Conservation (phyloP, 2,888 invertebrate genomes). For the Cerastoderma edule region DNA sequence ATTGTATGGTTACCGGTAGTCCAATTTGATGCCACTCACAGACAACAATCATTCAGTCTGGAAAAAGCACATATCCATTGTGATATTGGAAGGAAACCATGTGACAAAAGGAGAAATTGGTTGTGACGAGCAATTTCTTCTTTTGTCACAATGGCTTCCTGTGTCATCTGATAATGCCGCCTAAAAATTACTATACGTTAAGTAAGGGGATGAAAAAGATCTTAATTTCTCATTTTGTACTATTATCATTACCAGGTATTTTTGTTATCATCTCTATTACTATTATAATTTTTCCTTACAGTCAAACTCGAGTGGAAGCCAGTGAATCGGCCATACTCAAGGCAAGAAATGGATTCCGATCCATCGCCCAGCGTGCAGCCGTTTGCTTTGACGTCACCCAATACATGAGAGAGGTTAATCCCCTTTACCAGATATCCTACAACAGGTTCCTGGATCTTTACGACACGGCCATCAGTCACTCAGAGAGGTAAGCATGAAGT, state of each 20-base stretch:
- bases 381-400: constrained; percentile 82
- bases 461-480: constrained; percentile 82
- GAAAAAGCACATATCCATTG: too few species aligned
- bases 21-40: too few species aligned
- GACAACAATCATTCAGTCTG: too few species aligned
- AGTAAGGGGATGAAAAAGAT: too few species aligned
- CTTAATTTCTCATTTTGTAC: not conserved
- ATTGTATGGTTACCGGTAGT: too few species aligned
- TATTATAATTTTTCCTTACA: constrained; percentile 52
- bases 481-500: constrained; percentile 78
- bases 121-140: constrained; percentile 1
- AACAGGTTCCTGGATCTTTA: constrained; percentile 79
- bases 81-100: too few species aligned
- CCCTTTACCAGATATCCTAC: constrained; percentile 81
- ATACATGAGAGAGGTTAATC: constrained; percentile 81
- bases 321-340: constrained; percentile 77
- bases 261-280: too few species aligned
- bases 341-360: constrained; percentile 80
- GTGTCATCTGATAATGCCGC: too few species aligned
- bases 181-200: too few species aligned
- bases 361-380: constrained; percentile 81
- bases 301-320: constrained; percentile 78
- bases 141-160: constrained; percentile 9
- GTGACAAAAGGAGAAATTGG: constrained; percentile 6
- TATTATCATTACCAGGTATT: not conserved